Evolutionary conservation across 2,888 invertebrate genomes (phyloP).

Genomic region (Nymphalis urticae): DNA sequence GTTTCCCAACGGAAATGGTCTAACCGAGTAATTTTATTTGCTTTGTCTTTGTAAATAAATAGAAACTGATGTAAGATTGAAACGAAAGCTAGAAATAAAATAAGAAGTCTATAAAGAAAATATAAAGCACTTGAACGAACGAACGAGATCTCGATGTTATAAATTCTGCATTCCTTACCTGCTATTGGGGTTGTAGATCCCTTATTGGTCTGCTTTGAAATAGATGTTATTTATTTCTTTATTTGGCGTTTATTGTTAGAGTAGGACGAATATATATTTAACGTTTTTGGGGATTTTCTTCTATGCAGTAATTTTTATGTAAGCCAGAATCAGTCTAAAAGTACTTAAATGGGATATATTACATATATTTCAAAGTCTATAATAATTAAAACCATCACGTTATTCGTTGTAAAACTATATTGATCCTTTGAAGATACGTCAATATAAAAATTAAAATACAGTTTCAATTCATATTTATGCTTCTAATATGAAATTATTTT

Average conservation of each 20-base stretch:
- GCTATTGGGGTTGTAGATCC: conserved; percentile 30
- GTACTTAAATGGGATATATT: too few species aligned
- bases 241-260: conserved; percentile 14
- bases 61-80: conserved; percentile 38
- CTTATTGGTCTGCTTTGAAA: conserved; percentile 35
- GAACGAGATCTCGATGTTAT: conserved; percentile 46
- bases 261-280: neutral
- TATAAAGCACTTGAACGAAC: conserved; percentile 46
- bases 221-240: conserved; percentile 34
- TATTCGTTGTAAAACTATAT: too few species aligned
- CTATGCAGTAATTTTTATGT: too few species aligned
- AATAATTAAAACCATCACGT: too few species aligned
- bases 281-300: too few species aligned
- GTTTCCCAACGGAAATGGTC: neutral
- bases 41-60: conserved; percentile 36
- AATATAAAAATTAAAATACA: too few species aligned
- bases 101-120: conserved; percentile 47
- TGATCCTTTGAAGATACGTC: too few species aligned
- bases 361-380: too few species aligned
- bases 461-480: too few species aligned
- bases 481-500: too few species aligned
- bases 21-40: conserved; percentile 22
- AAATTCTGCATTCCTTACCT: conserved; percentile 47
- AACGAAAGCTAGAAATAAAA: conserved; percentile 43
- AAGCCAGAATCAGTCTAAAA: too few species aligned